These are phyloP conservation scores for Aphodius sticticus DNA, from an alignment of 2,888 invertebrate species.

Conservation along the genomic window DNA sequence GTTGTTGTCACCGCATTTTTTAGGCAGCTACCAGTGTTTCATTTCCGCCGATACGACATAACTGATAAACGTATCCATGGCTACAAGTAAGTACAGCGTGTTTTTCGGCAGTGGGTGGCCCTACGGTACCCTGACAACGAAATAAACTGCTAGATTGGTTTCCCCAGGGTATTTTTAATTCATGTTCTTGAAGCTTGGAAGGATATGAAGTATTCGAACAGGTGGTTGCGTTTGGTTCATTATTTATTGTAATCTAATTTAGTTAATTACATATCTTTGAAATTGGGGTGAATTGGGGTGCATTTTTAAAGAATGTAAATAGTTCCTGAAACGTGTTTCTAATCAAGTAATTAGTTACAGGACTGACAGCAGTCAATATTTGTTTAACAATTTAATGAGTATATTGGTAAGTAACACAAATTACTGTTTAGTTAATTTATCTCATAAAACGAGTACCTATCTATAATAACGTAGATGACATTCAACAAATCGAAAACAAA, in stretches of 20 bases:
- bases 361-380: not conserved
- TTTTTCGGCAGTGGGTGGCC: slow-evolving; percentile 21
- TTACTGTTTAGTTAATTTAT: too few relatives aligned
- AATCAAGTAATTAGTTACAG: not conserved
- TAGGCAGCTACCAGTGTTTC: slow-evolving; percentile 38
- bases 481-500: too few relatives aligned
- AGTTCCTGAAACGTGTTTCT: not conserved
- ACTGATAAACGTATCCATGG: slow-evolving; percentile 42
- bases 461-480: too few relatives aligned
- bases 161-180: not conserved
- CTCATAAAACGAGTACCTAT: too few relatives aligned
- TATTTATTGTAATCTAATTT: not conserved
- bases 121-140: not conserved
- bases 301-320: not conserved
- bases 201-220: not conserved
- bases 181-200: not conserved
- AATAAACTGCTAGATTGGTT: not conserved
- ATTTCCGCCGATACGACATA: slow-evolving; percentile 36
- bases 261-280: not conserved
- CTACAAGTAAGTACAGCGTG: slow-evolving; percentile 29
- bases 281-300: not conserved
- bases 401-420: too few relatives aligned
- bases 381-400: too few relatives aligned
- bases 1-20: slow-evolving; percentile 37
- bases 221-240: not conserved